These are phyloP conservation scores for Beris morrisii DNA, from an alignment of 2,888 invertebrate genomes.

Conservation along the genomic window DNA sequence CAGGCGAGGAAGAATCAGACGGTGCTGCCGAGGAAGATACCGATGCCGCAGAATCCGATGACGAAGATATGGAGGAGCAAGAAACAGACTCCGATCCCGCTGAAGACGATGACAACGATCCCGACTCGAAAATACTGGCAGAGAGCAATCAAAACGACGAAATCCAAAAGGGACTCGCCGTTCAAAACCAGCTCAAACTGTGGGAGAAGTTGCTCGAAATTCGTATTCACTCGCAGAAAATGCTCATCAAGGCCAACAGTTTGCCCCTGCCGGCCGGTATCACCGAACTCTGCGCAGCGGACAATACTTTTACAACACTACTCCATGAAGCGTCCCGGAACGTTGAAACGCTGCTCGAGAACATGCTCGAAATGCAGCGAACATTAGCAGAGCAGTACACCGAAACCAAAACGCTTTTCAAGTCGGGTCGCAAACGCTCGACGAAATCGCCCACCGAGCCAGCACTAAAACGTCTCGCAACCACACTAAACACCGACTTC, in stretches of 20 bases:
- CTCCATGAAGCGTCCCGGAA: constrained; percentile 60
- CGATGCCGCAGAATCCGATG: constrained; percentile 37
- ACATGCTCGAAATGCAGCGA: constrained; percentile 64
- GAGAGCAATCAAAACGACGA: constrained; percentile 57
- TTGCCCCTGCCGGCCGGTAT: constrained; percentile 70
- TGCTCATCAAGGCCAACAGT: constrained; percentile 73
- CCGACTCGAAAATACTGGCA: constrained; percentile 49
- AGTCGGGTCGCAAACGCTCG: constrained; percentile 44
- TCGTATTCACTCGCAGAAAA: constrained; percentile 85
- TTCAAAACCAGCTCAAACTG: constrained; percentile 70
- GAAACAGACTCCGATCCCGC: not conserved
- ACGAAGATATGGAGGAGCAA: not conserved
- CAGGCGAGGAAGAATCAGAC: constrained; percentile 44
- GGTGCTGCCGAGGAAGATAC: constrained; percentile 42
- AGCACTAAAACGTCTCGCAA: constrained; percentile 52
- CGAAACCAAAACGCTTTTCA: constrained; percentile 65
- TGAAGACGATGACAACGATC: constrained; percentile 45
- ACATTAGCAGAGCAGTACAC: constrained; percentile 65
- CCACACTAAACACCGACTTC: constrained; percentile 61
- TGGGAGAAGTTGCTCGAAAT: constrained; percentile 88
- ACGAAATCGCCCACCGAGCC: not conserved
- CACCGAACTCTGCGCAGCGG: constrained; percentile 52
- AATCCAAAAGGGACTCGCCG: constrained; percentile 67
- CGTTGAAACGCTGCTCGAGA: constrained; percentile 65
- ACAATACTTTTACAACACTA: constrained; percentile 60